Percentiles rank a stretch among this genome's conserved stretches.
These are phyloP conservation scores for Tolypeutes matacus DNA, from an alignment of 2,797 vertebrate genomes.

Conservation along the genomic window DNA sequence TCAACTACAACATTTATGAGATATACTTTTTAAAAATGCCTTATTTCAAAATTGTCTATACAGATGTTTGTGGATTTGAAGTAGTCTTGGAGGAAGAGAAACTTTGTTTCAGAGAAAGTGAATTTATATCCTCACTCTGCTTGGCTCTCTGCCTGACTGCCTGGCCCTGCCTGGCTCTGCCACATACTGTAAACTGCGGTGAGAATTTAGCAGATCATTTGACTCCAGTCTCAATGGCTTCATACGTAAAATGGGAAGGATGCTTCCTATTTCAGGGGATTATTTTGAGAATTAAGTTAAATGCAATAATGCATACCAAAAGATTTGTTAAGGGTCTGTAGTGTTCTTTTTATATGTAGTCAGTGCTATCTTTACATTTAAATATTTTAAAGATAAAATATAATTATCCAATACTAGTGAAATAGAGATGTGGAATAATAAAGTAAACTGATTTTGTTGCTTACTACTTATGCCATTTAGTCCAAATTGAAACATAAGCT, in stretches of 20 bases:
- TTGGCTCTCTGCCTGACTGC: not conserved
- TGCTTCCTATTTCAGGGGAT: not conserved
- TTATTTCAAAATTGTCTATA: not conserved
- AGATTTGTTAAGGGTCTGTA: not conserved
- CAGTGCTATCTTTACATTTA: not conserved
- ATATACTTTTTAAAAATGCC: not conserved
- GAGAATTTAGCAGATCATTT: not conserved
- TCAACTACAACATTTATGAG: not conserved
- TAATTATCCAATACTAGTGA: not conserved
- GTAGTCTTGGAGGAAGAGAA: not conserved
- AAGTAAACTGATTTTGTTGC: not conserved
- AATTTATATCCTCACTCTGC: not conserved
- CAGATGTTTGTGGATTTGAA: not conserved
- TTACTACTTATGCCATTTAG: slow-evolving; percentile 36
- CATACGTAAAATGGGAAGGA: not conserved
- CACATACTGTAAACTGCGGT: not conserved
- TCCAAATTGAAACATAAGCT: slow-evolving; percentile 63
- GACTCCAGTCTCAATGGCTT: not conserved
- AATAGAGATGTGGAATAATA: not conserved
- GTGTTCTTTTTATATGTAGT: not conserved
- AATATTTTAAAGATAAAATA: not conserved
- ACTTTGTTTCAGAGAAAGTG: not conserved
- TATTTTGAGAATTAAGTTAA: slow-evolving; percentile 36
- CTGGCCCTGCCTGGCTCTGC: not conserved
- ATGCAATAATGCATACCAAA: not conserved